Conservation (phyloP, 2,888 invertebrate species). For the Drosophila subquinaria region DNA sequence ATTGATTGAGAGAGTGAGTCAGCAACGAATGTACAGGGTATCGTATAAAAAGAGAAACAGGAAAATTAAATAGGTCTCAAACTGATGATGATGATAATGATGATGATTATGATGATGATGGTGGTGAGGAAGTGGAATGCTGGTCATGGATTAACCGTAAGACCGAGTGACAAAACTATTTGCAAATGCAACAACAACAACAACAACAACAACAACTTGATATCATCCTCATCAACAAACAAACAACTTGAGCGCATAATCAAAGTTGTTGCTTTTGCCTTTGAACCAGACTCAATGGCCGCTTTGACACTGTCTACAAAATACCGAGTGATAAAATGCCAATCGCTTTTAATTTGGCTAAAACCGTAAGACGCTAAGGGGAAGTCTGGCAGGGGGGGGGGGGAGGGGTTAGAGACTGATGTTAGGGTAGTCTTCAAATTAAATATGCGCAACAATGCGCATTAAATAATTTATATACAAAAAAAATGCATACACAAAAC, state of each 20-base stretch:
- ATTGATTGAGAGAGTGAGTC: conserved; percentile 31
- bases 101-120: not conserved
- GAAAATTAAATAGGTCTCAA: not conserved
- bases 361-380: conserved; percentile 11
- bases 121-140: conserved; percentile 19
- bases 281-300: conserved; percentile 3
- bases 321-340: conserved; percentile 60
- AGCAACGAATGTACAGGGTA: conserved; percentile 8
- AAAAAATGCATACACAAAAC: conserved; percentile 75
- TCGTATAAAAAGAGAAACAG: not conserved
- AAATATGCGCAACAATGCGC: conserved; percentile 72
- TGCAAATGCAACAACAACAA: conserved; percentile 16
- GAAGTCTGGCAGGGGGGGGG: too few relatives aligned
- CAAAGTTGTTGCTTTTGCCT: conserved; percentile 1
- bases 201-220: too few relatives aligned
- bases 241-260: conserved; percentile 12
- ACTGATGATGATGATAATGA: not conserved
- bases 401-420: not conserved
- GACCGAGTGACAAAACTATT: conserved; percentile 30
- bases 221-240: conserved; percentile 11
- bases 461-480: conserved; percentile 77
- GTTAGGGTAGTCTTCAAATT: conserved; percentile 9
- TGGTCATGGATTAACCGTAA: conserved; percentile 31
- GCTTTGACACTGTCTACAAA: conserved; percentile 42
- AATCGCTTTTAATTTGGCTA: conserved; percentile 52